Conservation (phyloP, 2,113 vertebrate genomes). For the Sclerurus mexicanus region DNA sequence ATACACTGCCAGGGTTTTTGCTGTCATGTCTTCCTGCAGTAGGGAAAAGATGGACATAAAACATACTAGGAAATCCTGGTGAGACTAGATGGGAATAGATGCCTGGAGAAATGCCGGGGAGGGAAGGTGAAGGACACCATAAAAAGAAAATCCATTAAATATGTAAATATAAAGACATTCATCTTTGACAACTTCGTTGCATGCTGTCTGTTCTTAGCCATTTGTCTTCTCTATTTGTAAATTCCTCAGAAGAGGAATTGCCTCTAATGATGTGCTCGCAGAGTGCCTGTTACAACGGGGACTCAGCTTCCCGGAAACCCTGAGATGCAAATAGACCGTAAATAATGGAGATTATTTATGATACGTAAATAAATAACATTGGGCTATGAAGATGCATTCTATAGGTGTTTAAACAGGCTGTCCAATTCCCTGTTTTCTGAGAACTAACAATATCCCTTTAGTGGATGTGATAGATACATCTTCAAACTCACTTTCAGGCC, state of each 20-base stretch:
- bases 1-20: not conserved
- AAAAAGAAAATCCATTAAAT: constrained; percentile 12
- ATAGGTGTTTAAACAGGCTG: not conserved
- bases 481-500: not conserved
- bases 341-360: constrained; percentile 41
- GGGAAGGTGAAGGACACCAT: not conserved
- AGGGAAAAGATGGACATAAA: not conserved
- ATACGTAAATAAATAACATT: constrained; percentile 16
- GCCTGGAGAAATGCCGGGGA: not conserved
- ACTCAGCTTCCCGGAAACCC: not conserved
- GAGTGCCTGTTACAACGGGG: not conserved
- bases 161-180: not conserved
- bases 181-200: constrained; percentile 21
- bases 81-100: not conserved
- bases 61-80: not conserved
- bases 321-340: not conserved
- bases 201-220: constrained; percentile 7
- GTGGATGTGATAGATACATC: not conserved
- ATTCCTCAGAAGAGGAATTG: constrained; percentile 15
- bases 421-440: not conserved
- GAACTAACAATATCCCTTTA: not conserved
- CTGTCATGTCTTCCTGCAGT: not conserved
- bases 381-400: not conserved
- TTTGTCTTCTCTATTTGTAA: constrained; percentile 44
- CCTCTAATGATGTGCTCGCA: not conserved